Conservation (phyloP, 2,113 vertebrate species). For the Crotalus horridus region DNA sequence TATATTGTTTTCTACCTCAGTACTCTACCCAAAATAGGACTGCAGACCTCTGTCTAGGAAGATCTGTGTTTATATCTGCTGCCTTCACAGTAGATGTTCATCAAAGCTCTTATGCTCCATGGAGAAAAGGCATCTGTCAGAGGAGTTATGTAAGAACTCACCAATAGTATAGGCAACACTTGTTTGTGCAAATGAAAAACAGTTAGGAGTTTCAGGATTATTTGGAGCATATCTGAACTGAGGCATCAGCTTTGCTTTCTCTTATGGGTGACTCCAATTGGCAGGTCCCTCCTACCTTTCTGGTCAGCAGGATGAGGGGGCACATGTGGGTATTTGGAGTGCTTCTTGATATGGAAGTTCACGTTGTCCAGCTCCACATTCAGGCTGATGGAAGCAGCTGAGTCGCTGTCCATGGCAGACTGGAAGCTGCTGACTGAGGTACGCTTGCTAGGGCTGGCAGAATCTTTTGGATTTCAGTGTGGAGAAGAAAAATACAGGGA, state of each 20-base stretch:
- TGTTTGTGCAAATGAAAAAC: neutral
- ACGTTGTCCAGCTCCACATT: slow-evolving; percentile 99
- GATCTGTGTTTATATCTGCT: neutral
- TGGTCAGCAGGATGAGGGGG: slow-evolving; percentile 88
- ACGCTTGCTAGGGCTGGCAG: slow-evolving; percentile 95
- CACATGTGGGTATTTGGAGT: slow-evolving; percentile 96
- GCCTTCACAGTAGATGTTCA: neutral
- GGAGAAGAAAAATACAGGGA: slow-evolving; percentile 68
- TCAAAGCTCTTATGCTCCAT: neutral
- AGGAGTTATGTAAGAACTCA: neutral
- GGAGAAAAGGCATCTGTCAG: neutral
- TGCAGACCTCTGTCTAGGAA: neutral
- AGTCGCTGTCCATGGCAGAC: slow-evolving; percentile 96
- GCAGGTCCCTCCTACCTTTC: slow-evolving; percentile 86
- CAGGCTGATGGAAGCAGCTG: slow-evolving; percentile 95
- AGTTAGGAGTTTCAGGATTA: neutral
- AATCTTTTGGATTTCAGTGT: slow-evolving; percentile 80
- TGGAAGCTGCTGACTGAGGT: slow-evolving; percentile 98
- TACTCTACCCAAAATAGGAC: neutral
- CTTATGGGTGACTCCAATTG: slow-evolving; percentile 63
- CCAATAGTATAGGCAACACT: neutral
- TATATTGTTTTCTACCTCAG: neutral
- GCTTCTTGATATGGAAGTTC: slow-evolving; percentile 99
- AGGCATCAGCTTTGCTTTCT: slow-evolving; percentile 51
- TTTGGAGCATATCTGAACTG: neutral